Evolutionary conservation across 2,888 invertebrate genomes (phyloP), one percentile per base, ranked within the genome.

Genomic region (Exephanes ischioxanthus): DNA sequence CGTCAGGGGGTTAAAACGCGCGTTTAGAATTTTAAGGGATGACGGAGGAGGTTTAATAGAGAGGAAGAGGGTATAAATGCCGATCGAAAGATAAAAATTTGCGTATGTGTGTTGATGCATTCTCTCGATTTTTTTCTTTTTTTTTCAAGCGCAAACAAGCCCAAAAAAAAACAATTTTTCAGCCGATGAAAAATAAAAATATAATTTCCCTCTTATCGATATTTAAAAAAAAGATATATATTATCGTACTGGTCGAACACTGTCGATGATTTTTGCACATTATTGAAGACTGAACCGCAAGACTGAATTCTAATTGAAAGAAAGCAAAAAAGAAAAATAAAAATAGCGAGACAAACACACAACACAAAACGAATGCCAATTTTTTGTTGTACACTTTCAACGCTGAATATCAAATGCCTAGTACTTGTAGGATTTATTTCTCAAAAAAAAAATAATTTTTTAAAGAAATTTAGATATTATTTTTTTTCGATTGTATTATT

Each of bases 271-370:
- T 79, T 71, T 76, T 80, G 79, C 70, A 73, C 66, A 80, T 84
- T 71, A 72, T 48, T 76, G 70, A 77, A 84, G 84, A 84, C 84
- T 84, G 84, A 84, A 84, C 55, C 67, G 80, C 80, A 72, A 84
- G 84, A 84, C 84, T 84, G 83, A 83, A 79, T 51, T 66, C 51
- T 45, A 77, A 70, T 22, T 51, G 78, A 72, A 61, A 73, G 73
- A 63, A 58, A 68, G 53, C 33, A 41, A 37, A 37, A 77, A 14
- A 51, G 58, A 55, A 48, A 53, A 76, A 22, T 41, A 67, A 78
- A 70, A 68, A 33, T 26, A 51, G 68, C 41, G n/a, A 66, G 6
- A 41, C 30, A 70, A 48, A 81, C 22, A 63, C 55, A 58, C n/a
- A 45, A 5, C n/a, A 68, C 26, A 33, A 51, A 48, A 19, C 58